Evolutionary conservation across 2,888 invertebrate genomes (phyloP).

Genomic region (Monoplex corrugatus): DNA sequence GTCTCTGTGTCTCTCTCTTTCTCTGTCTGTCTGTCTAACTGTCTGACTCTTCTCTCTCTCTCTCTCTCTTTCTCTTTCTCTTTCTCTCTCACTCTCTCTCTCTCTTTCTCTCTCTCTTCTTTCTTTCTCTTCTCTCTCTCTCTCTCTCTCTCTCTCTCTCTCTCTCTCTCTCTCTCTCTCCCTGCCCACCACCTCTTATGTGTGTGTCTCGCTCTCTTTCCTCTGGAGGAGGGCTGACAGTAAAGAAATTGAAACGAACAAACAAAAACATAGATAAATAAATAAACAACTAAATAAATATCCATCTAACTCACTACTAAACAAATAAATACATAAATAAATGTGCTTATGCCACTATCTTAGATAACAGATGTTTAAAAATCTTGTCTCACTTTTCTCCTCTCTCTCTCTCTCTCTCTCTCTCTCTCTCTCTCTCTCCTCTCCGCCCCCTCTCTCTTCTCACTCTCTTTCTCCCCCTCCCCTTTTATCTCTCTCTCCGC

Average conservation of each 20-base stretch:
- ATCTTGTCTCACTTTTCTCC: background rate
- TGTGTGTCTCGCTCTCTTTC: background rate
- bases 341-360: too few species aligned
- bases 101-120: background rate
- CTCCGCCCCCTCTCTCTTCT: background rate
- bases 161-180: background rate
- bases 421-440: background rate
- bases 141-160: background rate
- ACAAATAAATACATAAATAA: too few species aligned
- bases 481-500: background rate
- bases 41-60: background rate
- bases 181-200: background rate
- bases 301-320: too few species aligned
- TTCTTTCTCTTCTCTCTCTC: background rate
- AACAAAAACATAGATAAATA: too few species aligned
- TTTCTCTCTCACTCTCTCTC: background rate
- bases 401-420: background rate
- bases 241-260: too few species aligned
- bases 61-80: background rate
- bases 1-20: background rate
- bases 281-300: too few species aligned
- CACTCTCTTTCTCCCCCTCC: background rate
- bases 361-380: too few species aligned
- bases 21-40: background rate
- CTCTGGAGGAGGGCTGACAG: too few species aligned